Conservation (phyloP, 64 coral and sea anemone species). For the Orbicella faveolata region DNA sequence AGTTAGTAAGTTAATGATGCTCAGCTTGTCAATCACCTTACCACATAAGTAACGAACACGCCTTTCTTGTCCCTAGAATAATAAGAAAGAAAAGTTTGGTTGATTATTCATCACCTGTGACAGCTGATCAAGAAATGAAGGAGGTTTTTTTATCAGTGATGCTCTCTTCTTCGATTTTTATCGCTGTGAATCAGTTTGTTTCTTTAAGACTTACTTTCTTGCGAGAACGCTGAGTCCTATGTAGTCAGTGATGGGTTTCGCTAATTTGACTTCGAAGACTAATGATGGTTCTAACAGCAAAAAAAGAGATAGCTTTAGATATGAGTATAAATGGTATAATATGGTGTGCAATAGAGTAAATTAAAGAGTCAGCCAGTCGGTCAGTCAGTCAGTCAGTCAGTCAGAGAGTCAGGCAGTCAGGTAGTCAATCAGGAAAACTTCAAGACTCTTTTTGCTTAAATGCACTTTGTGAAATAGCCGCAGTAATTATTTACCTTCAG, state of each 20-base stretch:
- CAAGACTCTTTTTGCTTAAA: background rate
- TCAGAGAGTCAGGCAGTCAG: background rate
- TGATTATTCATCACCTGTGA: background rate
- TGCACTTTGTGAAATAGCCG: background rate
- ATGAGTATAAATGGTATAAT: too few species aligned
- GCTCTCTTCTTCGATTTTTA: background rate
- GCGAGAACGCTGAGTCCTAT: constrained; percentile 56
- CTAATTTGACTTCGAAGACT: constrained; percentile 41
- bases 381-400: too few species aligned
- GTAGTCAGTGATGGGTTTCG: constrained; percentile 55
- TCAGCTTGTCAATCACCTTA: constrained; percentile 1
- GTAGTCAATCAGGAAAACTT: background rate
- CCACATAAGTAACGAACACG: constrained; percentile 66
- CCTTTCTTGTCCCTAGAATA: constrained; percentile 62
- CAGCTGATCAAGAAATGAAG: background rate
- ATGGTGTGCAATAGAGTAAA: too few species aligned
- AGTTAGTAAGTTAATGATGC: too few species aligned
- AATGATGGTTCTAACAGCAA: constrained; percentile 40
- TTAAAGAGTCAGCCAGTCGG: too few species aligned
- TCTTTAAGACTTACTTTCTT: constrained; percentile 42
- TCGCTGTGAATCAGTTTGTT: background rate
- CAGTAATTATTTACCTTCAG: constrained; percentile 35
- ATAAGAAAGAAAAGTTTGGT: background rate
- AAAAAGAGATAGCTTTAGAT: background rate
- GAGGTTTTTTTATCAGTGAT: too few species aligned